Evolutionary conservation across 2,888 invertebrate species (phyloP), one percentile per base, ranked within the genome.

Genomic region (Drosophila putrida): DNA sequence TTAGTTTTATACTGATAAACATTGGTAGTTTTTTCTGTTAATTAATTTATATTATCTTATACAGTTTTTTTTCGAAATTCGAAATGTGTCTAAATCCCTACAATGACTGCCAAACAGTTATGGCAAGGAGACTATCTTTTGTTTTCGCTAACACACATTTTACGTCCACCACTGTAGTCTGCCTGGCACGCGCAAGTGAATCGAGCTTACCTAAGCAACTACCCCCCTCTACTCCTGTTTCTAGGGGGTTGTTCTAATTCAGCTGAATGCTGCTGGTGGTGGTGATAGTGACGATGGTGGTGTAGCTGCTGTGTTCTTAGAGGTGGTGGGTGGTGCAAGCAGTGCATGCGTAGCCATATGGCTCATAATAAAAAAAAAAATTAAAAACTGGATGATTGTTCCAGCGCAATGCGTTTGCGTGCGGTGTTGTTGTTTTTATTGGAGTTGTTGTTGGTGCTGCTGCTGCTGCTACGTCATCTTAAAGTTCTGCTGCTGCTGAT

Each of bases 271-370:
- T 63, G 68, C 57, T 39, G 63, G 27, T 55, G 11, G 8, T 46
- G n/a, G 13, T 46, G 9, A 39, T 59, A 53, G 15, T 60, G 36
- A 31, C 41, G 43, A 4, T 49, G 10, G 11, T 6, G 47, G 53
- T 39, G 53, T 6, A 51, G 8, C 20, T 20, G 20, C 20, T 35
- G 2, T 57, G 13, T 13, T 36, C 38, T 47, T 54, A 15, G 47
- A 38, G 62, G 41, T 57, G 62, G 68, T 71, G 77, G 53, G 81
- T 75, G 80, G 71, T 69, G 71, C 81, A 36, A 63, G 85, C 78
- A 81, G 81, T 85, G 86, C 83, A 82, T 83, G 82, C 83, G 82
- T 82, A 80, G 67, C 79, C 78, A 78, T 80, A 78, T 71, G 72
- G 65, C 25, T 6, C 25, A 28, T 36, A 49, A 35, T 53, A 5